Conservation (phyloP, 1,140 invertebrate species). For the Hyphantria cunea region DNA sequence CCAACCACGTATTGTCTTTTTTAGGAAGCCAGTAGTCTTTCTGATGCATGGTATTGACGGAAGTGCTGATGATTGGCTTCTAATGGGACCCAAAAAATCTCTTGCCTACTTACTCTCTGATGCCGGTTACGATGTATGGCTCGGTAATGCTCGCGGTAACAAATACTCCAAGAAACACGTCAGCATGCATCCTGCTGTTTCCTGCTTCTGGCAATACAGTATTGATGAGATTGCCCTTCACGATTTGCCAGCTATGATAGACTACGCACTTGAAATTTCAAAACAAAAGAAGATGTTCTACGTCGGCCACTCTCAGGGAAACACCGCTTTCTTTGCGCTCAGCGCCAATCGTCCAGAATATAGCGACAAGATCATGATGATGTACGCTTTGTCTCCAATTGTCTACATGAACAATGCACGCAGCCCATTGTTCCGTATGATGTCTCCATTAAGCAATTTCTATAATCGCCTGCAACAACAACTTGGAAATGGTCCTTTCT, state of each 20-base stretch:
- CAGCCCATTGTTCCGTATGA: slow-evolving; percentile 81
- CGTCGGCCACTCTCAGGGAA: slow-evolving; percentile 84
- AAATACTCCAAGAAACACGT: slow-evolving; percentile 85
- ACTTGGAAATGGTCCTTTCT: slow-evolving; percentile 82
- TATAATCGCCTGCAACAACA: slow-evolving; percentile 82
- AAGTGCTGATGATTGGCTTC: slow-evolving; percentile 84
- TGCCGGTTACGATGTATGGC: slow-evolving; percentile 88
- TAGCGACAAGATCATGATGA: slow-evolving; percentile 84
- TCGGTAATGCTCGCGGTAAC: slow-evolving; percentile 89
- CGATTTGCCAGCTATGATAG: slow-evolving; percentile 89
- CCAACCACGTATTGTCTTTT: no score
- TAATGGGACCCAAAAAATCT: slow-evolving; percentile 80
- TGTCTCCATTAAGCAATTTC: slow-evolving; percentile 80
- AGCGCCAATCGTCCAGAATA: slow-evolving; percentile 84
- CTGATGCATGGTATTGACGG: slow-evolving; percentile 86
- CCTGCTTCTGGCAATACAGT: slow-evolving; percentile 81
- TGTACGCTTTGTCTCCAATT: slow-evolving; percentile 86
- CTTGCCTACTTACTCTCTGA: slow-evolving; percentile 79
- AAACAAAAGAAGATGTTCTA: slow-evolving; percentile 82
- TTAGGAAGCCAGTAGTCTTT: slow-evolving; percentile 72
- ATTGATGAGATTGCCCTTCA: slow-evolving; percentile 89
- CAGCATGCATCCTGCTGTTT: slow-evolving; percentile 69
- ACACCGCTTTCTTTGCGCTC: slow-evolving; percentile 79
- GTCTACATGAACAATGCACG: slow-evolving; percentile 83
- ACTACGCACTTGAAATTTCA: slow-evolving; percentile 83